These are phyloP conservation scores for Dascyllus trimaculatus DNA, from an alignment of 2,113 vertebrate genomes.

Conservation along the genomic window DNA sequence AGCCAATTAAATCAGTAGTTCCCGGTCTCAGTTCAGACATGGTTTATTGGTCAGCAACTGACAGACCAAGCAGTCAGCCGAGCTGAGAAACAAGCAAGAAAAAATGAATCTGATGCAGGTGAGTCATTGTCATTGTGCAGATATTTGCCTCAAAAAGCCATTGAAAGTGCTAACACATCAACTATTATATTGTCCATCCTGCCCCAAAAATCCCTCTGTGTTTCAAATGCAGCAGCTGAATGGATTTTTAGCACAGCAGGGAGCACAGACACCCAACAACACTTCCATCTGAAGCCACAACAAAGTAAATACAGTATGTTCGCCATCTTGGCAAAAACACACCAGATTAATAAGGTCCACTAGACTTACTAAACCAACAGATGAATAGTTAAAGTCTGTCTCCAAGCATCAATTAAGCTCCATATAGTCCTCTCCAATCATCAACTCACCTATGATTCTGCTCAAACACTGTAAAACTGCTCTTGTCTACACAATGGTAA, in stretches of 20 bases:
- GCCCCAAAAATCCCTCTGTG: not conserved
- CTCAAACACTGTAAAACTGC: too few relatives aligned
- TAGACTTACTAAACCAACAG: not conserved
- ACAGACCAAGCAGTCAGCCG: not conserved
- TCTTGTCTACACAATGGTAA: too few relatives aligned
- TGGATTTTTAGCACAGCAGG: not conserved
- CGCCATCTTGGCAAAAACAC: constrained; percentile 7
- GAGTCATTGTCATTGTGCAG: not conserved
- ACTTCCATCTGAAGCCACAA: constrained; percentile 1
- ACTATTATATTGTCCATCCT: not conserved
- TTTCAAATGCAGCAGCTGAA: constrained; percentile 4
- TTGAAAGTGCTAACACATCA: not conserved
- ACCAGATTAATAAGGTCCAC: not conserved
- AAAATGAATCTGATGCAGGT: not conserved
- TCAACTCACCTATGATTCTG: too few relatives aligned
- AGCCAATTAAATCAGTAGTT: not conserved
- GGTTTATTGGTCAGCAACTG: not conserved
- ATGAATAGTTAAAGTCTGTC: too few relatives aligned
- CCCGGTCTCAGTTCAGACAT: not conserved
- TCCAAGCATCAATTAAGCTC: too few relatives aligned
- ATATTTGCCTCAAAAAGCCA: not conserved
- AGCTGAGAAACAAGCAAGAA: not conserved
- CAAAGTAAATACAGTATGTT: not conserved
- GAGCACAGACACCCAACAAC: not conserved
- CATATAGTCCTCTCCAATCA: not conserved